A percentile compares a stretch with the other conserved stretches of the same genome.
Evolutionary conservation across 2,888 invertebrate species (phyloP).

Genomic region (Ferdinandea cuprea): DNA sequence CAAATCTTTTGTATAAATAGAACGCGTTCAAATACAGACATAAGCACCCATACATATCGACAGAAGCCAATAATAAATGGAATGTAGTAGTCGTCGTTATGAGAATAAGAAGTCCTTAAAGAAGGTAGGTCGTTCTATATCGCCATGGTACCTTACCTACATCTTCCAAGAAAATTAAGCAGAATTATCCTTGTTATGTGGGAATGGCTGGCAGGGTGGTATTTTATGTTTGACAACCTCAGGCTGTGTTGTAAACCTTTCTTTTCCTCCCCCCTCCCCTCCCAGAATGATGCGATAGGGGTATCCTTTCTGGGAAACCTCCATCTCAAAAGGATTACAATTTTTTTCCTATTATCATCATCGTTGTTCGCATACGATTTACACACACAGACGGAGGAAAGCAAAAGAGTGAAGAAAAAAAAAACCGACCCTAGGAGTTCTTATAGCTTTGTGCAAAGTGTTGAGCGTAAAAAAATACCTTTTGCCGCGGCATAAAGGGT

Average conservation of each 20-base stretch:
- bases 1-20: background rate
- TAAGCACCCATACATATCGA: background rate
- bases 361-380: slow-evolving; percentile 30
- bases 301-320: slow-evolving; percentile 13
- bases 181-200: background rate
- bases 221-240: slow-evolving; percentile 39
- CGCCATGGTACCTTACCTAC: too few species aligned
- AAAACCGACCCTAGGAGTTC: slow-evolving; percentile 31
- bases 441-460: slow-evolving; percentile 51
- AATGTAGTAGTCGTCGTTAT: slow-evolving; percentile 26
- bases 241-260: slow-evolving; percentile 44
- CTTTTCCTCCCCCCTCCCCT: background rate
- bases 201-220: background rate
- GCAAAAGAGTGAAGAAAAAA: too few species aligned
- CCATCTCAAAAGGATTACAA: slow-evolving; percentile 37
- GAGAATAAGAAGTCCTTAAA: slow-evolving; percentile 39
- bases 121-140: background rate
- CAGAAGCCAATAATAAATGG: slow-evolving; percentile 38
- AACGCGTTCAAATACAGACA: slow-evolving; percentile 9
- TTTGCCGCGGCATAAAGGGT: slow-evolving; percentile 39
- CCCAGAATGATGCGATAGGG: background rate
- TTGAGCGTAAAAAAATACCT: slow-evolving; percentile 53
- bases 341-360: slow-evolving; percentile 47
- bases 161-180: background rate
- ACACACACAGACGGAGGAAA: background rate